A percentile compares a stretch with the other conserved stretches of the same genome.
Conservation (phyloP, 2,113 vertebrate genomes). For the Psettodes erumei region DNA sequence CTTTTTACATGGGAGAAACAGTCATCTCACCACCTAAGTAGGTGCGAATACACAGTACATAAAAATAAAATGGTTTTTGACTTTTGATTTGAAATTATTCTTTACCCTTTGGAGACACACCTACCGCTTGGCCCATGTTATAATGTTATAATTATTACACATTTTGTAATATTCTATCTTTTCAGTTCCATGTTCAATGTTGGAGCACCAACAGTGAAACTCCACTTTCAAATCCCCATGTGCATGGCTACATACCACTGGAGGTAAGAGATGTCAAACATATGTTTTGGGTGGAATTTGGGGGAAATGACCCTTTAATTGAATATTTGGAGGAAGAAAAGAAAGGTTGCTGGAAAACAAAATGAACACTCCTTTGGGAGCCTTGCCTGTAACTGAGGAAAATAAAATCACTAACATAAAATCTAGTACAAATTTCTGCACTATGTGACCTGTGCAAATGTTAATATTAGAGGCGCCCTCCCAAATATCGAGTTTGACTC, state of each 20-base stretch:
- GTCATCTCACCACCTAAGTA: neutral
- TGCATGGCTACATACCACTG: neutral
- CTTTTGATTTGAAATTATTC: neutral
- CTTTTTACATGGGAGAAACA: neutral
- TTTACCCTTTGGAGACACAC: neutral
- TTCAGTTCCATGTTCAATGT: neutral
- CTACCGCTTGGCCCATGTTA: neutral
- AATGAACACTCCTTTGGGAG: neutral
- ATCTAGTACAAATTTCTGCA: constrained; percentile 29
- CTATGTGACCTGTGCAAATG: constrained; percentile 29
- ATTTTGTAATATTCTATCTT: neutral
- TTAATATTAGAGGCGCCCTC: constrained; percentile 27
- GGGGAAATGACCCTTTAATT: neutral
- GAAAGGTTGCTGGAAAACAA: neutral
- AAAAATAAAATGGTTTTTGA: too few species aligned
- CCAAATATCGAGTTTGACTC: constrained; percentile 24
- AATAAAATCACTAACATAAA: constrained; percentile 23
- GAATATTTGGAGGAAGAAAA: neutral
- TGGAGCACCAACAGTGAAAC: neutral
- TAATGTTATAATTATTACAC: neutral
- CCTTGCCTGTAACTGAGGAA: constrained; percentile 10
- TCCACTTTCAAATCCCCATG: neutral
- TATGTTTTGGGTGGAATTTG: neutral
- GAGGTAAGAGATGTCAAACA: neutral
- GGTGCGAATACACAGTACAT: neutral